Evolutionary conservation across 2,888 invertebrate species (phyloP).

Genomic region (Carpatolechia fugitivella): DNA sequence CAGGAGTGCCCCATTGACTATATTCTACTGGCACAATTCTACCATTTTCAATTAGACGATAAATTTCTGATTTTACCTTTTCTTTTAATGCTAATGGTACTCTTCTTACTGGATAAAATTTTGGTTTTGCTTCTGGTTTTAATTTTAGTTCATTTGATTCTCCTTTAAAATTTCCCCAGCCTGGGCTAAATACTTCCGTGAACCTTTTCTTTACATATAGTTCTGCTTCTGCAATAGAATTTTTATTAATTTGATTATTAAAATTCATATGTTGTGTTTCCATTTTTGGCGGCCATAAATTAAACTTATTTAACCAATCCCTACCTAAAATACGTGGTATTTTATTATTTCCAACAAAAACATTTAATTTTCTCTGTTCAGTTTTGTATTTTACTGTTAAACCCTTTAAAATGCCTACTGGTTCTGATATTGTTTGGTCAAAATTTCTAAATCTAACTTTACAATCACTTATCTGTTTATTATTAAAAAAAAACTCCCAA

Average conservation of each 20-base stretch:
- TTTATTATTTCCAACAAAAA: background rate
- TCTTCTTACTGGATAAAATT: conserved; percentile 15
- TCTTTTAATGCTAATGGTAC: conserved; percentile 26
- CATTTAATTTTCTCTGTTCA: background rate
- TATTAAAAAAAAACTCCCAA: background rate
- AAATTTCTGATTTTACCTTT: conserved; percentile 23
- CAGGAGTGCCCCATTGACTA: conserved; percentile 27
- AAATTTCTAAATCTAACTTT: conserved; percentile 13
- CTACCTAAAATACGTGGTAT: conserved; percentile 4
- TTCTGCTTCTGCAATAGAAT: conserved; percentile 9
- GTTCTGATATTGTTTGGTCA: conserved; percentile 13
- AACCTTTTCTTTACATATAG: conserved; percentile 11
- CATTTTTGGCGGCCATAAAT: conserved; percentile 12
- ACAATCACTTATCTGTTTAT: background rate
- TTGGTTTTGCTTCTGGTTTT: conserved; percentile 4
- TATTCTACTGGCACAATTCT: conserved; percentile 19
- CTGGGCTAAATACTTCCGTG: conserved; percentile 19
- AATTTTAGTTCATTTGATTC: conserved; percentile 9
- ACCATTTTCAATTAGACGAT: conserved; percentile 16
- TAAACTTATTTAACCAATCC: conserved; percentile 9
- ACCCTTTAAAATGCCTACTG: conserved; percentile 6
- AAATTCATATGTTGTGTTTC: background rate
- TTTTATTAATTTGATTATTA: background rate
- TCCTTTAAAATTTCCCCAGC: conserved; percentile 20
- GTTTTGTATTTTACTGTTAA: background rate